Evolutionary conservation across 2,888 invertebrate species (phyloP).

Genomic region (Aspidapion aeneum): DNA sequence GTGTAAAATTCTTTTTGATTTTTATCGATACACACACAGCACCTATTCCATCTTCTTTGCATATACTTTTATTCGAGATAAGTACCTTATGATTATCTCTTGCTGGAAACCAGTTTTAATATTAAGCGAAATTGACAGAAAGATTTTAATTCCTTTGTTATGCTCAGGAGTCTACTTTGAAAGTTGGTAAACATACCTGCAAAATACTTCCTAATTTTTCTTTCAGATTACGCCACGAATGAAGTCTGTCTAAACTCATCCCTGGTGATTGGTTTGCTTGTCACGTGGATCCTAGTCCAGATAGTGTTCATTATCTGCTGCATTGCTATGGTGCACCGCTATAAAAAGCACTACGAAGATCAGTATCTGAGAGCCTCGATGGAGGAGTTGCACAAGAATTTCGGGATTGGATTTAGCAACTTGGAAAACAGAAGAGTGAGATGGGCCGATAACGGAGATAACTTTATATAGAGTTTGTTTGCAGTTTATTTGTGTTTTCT

Average conservation of each 20-base stretch:
- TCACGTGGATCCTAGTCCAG: conserved; percentile 54
- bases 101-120: too few species aligned
- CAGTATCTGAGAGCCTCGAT: conserved; percentile 48
- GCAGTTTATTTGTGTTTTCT: background rate
- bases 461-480: conserved; percentile 26
- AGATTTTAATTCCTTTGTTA: too few species aligned
- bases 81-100: too few species aligned
- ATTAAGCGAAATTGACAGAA: too few species aligned
- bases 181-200: background rate
- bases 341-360: conserved; percentile 51
- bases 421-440: conserved; percentile 66
- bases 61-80: too few species aligned
- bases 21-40: too few species aligned
- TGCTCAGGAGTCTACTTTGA: too few species aligned
- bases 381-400: conserved; percentile 56
- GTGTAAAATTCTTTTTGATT: too few species aligned
- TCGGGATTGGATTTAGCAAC: conserved; percentile 59
- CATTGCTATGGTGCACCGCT: conserved; percentile 53
- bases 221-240: conserved; percentile 42
- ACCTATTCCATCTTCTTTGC: too few species aligned
- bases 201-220: background rate
- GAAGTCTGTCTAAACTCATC: conserved; percentile 47
- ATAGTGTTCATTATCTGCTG: conserved; percentile 54
- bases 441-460: conserved; percentile 57
- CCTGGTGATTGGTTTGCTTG: conserved; percentile 57